Conservation (phyloP, 1,140 invertebrate genomes). For the Fopius arisanus region DNA sequence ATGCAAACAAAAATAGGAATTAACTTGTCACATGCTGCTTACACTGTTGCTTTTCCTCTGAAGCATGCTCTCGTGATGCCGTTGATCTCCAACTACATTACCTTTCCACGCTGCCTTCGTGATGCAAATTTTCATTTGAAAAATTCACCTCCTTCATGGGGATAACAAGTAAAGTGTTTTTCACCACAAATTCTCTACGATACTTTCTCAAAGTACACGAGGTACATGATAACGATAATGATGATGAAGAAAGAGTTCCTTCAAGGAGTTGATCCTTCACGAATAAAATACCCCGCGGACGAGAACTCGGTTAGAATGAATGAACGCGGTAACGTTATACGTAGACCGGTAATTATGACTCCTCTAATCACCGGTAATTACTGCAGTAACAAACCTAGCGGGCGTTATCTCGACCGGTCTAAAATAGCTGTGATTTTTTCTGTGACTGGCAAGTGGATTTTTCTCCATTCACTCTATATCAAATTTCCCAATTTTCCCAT, state of each 20-base stretch:
- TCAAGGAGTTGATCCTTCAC: not conserved
- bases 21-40: not conserved
- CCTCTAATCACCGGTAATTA: constrained; percentile 62
- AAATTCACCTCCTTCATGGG: not conserved
- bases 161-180: constrained; percentile 12
- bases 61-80: not conserved
- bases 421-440: constrained; percentile 45
- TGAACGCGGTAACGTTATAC: constrained; percentile 54
- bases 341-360: constrained; percentile 59
- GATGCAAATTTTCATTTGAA: not conserved
- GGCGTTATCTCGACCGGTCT: constrained; percentile 56
- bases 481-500: no score
- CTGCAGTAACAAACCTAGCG: constrained; percentile 55
- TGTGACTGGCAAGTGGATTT: no score
- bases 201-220: not conserved
- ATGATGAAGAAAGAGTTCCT: constrained; percentile 29
- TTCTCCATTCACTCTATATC: no score
- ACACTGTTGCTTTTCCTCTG: not conserved
- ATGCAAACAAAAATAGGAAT: not conserved
- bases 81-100: not conserved
- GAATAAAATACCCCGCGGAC: not conserved
- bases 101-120: not conserved
- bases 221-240: constrained; percentile 21
- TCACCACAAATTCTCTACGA: not conserved
- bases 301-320: constrained; percentile 44